Evolutionary conservation across 53 echinoderm and acorn worm genomes (phyloP).

Genomic region (Hippasteria phrygiana): DNA sequence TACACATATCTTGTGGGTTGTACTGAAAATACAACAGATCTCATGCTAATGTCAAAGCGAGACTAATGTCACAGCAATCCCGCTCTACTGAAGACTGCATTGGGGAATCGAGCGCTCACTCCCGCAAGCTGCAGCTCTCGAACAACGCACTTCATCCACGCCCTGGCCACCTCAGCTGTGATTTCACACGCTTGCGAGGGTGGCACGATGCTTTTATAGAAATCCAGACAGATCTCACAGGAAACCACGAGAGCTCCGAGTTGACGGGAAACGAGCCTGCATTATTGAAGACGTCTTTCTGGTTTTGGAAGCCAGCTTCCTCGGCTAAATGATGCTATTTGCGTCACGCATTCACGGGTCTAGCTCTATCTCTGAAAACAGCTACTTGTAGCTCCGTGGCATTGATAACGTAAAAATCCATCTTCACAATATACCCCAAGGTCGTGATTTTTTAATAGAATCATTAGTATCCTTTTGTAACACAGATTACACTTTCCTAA

Average conservation of each 20-base stretch:
- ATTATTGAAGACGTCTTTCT: conserved; percentile 50
- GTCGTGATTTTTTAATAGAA: not conserved
- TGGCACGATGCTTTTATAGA: conserved; percentile 40
- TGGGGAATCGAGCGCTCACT: not conserved
- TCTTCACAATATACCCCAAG: conserved; percentile 29
- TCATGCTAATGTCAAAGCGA: too few relatives aligned
- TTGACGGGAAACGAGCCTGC: conserved; percentile 56
- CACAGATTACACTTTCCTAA: conserved; percentile 6
- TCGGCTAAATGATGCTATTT: conserved; percentile 57
- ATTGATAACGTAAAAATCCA: not conserved
- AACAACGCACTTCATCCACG: not conserved
- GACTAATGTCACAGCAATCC: too few relatives aligned
- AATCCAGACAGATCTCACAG: conserved; percentile 23
- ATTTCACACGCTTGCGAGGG: conserved; percentile 16
- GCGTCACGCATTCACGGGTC: not conserved
- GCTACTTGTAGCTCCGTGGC: conserved; percentile 20
- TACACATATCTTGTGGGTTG: too few relatives aligned
- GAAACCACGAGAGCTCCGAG: conserved; percentile 21
- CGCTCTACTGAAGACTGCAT: too few relatives aligned
- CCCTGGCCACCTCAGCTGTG: conserved; percentile 35
- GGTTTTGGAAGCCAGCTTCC: conserved; percentile 6
- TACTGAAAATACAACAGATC: too few relatives aligned
- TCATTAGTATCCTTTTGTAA: conserved; percentile 19
- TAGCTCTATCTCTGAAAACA: not conserved
- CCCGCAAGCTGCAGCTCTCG: not conserved